A percentile compares a stretch with the other conserved stretches of the same genome.
phyloP scores from a whole-genome alignment of 2,113 vertebrate genomes.

The Dasypus novemcinctus region DNA sequence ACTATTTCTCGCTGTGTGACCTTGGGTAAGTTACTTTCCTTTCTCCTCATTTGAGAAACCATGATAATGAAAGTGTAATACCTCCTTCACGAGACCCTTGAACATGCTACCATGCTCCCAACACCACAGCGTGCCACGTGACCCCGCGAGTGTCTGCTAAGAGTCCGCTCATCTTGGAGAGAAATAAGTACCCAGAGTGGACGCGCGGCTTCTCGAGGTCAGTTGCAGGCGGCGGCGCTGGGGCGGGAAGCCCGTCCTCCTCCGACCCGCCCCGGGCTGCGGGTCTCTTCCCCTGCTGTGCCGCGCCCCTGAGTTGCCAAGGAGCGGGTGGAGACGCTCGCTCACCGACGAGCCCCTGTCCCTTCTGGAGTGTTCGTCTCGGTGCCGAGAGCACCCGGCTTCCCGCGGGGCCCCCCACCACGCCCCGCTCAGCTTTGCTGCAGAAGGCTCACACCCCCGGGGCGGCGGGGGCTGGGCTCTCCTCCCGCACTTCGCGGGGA shows the following conservation, averaged over 20 bases:
- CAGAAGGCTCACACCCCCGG: rapidly evolving
- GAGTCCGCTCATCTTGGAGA: too few species aligned
- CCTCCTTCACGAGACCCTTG: neutral
- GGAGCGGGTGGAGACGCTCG: neutral
- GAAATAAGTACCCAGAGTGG: too few species aligned
- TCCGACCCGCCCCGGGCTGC: too few species aligned
- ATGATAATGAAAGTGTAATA: neutral
- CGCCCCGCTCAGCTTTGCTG: neutral
- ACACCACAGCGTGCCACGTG: too few species aligned
- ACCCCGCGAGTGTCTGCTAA: too few species aligned
- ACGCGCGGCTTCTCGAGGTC: too few species aligned
- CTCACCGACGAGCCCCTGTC: neutral
- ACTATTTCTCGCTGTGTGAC: neutral
- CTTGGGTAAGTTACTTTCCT: neutral
- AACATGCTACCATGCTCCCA: neutral
- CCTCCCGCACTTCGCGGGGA: neutral
- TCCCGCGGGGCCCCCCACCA: too few species aligned
- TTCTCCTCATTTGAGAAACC: neutral
- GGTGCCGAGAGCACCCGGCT: too few species aligned
- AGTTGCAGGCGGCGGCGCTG: too few species aligned
- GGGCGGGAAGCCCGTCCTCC: too few species aligned
- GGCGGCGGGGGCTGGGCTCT: rapidly evolving
- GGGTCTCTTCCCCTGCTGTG: too few species aligned
- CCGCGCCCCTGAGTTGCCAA: too few species aligned
- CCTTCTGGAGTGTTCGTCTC: neutral